Evolutionary conservation across 2,113 vertebrate species (phyloP).

Genomic region (Lepus timidus): DNA sequence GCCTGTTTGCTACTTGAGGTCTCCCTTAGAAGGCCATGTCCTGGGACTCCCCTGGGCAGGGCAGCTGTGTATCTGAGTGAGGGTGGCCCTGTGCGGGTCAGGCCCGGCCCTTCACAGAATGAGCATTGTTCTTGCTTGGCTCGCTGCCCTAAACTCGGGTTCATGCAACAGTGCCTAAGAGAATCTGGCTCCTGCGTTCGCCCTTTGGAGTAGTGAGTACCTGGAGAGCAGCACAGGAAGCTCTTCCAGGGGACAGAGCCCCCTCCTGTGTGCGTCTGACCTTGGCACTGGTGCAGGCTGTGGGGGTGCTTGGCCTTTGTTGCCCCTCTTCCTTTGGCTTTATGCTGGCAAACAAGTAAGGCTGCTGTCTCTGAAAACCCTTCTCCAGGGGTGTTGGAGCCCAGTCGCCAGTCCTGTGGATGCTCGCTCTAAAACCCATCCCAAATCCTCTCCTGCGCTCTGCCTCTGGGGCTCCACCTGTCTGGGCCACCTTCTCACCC

Average conservation of each 20-base stretch:
- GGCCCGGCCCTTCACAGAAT: background rate
- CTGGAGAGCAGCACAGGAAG: background rate
- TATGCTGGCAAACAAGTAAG: background rate
- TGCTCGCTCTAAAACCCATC: background rate
- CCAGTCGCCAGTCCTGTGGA: background rate
- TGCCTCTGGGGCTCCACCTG: background rate
- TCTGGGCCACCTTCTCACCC: background rate
- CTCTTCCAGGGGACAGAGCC: background rate
- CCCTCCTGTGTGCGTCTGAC: background rate
- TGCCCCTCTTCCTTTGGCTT: background rate
- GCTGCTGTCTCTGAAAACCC: background rate
- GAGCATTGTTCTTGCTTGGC: slow-evolving; percentile 48
- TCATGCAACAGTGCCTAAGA: slow-evolving; percentile 10
- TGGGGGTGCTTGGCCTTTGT: background rate
- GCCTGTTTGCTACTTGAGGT: background rate
- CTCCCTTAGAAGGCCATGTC: background rate
- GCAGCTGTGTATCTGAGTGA: background rate
- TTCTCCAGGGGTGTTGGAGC: background rate
- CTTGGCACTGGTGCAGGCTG: background rate
- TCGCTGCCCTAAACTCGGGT: slow-evolving; percentile 1
- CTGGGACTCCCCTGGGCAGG: background rate
- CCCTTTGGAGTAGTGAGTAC: background rate
- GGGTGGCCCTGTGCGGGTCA: background rate
- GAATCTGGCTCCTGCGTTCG: background rate
- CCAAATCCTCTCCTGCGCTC: background rate